Base-by-base conservation (phyloP, 2,888 invertebrate species). In the Aspidiotus rigidus region DNA sequence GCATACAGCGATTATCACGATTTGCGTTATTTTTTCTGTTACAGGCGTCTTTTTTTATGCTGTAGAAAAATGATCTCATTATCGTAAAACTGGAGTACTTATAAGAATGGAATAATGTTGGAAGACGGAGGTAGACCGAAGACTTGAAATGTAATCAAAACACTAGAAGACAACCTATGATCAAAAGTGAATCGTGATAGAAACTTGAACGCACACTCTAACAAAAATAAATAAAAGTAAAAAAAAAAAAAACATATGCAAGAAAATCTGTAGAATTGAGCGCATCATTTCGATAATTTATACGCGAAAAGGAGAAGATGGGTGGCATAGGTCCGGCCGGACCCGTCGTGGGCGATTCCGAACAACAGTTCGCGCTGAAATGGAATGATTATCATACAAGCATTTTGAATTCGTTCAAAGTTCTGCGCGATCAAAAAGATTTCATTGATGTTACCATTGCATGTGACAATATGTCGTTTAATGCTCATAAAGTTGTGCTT, bases 371-470 rank as follows among this genome's bases (percentile, higher is more conserved):
- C 81, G 90, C 92, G 79, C 85, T 93, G 80, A 87, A 92, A 77
- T 93, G 93, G 93, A 93, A 93, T 80, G 93, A 93, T 81, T 93
- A 92, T 82, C 92, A 93, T 80, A 87, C 90, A 74, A 92, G 90
- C 77, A 91, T 93, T 80, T 84, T 93, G 76, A 89, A 88, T 74
- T 91, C 92, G 74, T 93, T 94, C 82, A 85, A 92, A 74, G 88
- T 91, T 78, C 83, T 93, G 76, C 83, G 90, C 72, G 92, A 92
- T 78, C 89, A 90, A 79, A 92, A 93, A 81, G 92, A 93, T 81
- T 93, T 93, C 80, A 91, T 93, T 71, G 93, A 93, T 79, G 93
- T 93, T 76, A 93, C 93, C 70, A 83, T 93, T 75, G 93, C 93
- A 75, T 93, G 93, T 82, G 92, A 93, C 77, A 88, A 88, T 72